A percentile compares a stretch with the other conserved stretches of the same genome.
These are phyloP conservation scores for Pogonus chalceus DNA, from an alignment of 1,140 invertebrate species.

Conservation along the genomic window DNA sequence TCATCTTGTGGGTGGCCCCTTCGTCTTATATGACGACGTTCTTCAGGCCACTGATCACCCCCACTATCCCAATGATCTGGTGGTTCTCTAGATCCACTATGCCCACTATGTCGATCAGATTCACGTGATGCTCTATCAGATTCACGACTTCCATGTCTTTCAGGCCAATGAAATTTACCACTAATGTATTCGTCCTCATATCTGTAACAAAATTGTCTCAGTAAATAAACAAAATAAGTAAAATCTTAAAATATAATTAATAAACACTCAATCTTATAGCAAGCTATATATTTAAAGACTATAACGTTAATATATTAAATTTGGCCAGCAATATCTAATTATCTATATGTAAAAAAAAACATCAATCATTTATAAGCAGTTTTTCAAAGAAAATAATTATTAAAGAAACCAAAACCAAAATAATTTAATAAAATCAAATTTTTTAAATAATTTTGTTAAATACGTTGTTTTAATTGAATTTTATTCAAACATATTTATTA, in stretches of 20 bases:
- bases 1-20: slow-evolving; percentile 23
- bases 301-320: too few relatives aligned
- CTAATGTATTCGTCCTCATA: slow-evolving; percentile 28
- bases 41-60: slow-evolving; percentile 18
- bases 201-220: slow-evolving; percentile 12
- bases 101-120: slow-evolving; percentile 19
- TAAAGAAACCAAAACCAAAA: too few relatives aligned
- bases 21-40: slow-evolving; percentile 23
- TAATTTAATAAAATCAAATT: too few relatives aligned
- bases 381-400: too few relatives aligned
- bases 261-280: neutral
- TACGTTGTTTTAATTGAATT: too few relatives aligned
- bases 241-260: neutral
- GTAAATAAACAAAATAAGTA: neutral
- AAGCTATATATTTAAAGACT: too few relatives aligned
- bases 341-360: too few relatives aligned
- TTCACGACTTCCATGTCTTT: slow-evolving; percentile 23
- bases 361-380: too few relatives aligned
- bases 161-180: slow-evolving; percentile 23
- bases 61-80: slow-evolving; percentile 23
- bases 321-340: too few relatives aligned
- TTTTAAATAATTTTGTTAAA: too few relatives aligned
- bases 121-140: slow-evolving; percentile 14
- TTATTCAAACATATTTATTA: too few relatives aligned
- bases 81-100: slow-evolving; percentile 18